Evolutionary conservation across 2,797 vertebrate species (phyloP), one percentile per base, ranked within the genome.

Genomic region (Spondyliosoma cantharus): DNA sequence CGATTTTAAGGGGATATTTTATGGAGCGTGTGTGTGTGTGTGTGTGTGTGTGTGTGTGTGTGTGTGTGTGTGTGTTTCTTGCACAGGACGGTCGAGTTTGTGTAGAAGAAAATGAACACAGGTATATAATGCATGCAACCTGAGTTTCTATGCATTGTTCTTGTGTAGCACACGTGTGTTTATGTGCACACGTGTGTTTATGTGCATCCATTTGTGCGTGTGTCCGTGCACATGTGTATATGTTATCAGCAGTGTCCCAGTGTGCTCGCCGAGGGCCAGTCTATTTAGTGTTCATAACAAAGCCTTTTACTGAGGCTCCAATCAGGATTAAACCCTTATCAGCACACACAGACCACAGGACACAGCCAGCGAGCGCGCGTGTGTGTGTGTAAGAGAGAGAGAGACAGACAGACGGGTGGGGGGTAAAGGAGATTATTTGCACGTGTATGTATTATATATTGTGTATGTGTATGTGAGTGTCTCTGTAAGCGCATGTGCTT

Each of bases 221-320:
- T 71, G 76, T 87, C 78, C 54, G 59, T 84, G 82, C 81, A 80
- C 74, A 66, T 89, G 86, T 85, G 83, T 87, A 69, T 86, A 82
- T 83, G 92, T 93, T 93, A 93, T 92, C 93, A 90, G 91, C 86
- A 80, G 87, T 82, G 91, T 94, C 87, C 91, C 91, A 93, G 93
- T 90, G 93, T 89, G 92, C 87, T 93, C 91, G 90, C 91, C 90
- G 87, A 93, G 90, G 93, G 90, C 92, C 93, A 91, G 94, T 94
- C 93, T 95, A 93, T 92, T 95, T 94, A 94, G 93, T 94, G 92
- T 94, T 94, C 90, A 93, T 94, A 94, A 94, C 93, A 94, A 94
- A 94, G 93, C 92, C 90, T 94, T 93, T 94, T 93, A 93, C 92
- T 90, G 86, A 86, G 88, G 89, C 92, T 93, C 86, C 93, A 95